Percentiles rank a stretch among this genome's conserved stretches.
phyloP scores from a whole-genome alignment of 2,888 invertebrate species.

The Palloptera scutellata region DNA sequence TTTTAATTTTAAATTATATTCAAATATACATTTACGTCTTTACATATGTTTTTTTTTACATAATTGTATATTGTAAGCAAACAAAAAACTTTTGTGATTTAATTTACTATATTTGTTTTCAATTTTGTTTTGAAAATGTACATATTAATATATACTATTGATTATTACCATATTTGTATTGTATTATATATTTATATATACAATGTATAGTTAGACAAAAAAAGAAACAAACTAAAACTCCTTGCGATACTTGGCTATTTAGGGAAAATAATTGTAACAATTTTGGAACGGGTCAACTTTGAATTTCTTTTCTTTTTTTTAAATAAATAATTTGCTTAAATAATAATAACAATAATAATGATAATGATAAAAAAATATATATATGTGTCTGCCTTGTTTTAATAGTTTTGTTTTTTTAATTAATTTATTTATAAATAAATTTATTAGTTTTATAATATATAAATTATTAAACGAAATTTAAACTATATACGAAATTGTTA shows the following conservation, averaged over 20 bases:
- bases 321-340: conserved; percentile 13
- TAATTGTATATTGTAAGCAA: no score
- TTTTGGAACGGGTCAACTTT: conserved; percentile 8
- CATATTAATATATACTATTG: neutral
- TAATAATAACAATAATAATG: conserved; percentile 6
- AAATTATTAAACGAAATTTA: neutral
- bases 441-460: neutral
- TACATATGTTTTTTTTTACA: no score
- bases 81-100: conserved; percentile 43
- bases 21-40: no score
- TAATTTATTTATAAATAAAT: conserved; percentile 1
- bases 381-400: conserved; percentile 1
- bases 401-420: no score
- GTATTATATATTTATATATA: no score
- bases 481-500: conserved; percentile 1
- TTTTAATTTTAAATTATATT: no score
- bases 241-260: neutral
- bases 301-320: conserved; percentile 18
- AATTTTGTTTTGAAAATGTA: neutral
- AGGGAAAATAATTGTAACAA: conserved; percentile 8
- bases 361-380: no score
- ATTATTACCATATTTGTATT: no score
- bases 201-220: no score
- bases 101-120: conserved; percentile 36
- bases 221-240: no score